A percentile compares a stretch with the other conserved stretches of the same genome.
Evolutionary conservation across 2,797 vertebrate species (phyloP).

Genomic region (Acanthopagrus latus): DNA sequence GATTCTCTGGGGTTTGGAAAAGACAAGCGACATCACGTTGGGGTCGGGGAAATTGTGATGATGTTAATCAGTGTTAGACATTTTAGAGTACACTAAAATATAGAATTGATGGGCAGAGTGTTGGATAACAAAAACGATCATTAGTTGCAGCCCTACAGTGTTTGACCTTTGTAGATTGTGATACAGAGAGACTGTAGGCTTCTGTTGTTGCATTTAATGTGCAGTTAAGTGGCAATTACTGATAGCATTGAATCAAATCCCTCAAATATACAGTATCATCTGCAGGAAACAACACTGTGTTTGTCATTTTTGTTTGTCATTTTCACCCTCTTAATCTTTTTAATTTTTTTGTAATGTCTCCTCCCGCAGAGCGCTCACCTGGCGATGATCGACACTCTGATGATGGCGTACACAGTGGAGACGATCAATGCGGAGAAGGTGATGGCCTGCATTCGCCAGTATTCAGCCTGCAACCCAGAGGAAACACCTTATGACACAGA

Average conservation of each 20-base stretch:
- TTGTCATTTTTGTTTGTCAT: accelerated
- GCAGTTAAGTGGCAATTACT: neutral
- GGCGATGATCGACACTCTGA: constrained; percentile 96
- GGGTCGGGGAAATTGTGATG: too few species aligned
- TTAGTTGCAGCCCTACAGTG: too few species aligned
- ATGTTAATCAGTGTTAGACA: too few species aligned
- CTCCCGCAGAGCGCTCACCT: constrained; percentile 91
- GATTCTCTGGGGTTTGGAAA: too few species aligned
- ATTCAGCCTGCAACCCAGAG: constrained; percentile 88
- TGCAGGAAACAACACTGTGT: neutral
- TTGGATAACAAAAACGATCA: too few species aligned
- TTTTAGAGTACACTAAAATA: too few species aligned
- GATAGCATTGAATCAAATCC: neutral
- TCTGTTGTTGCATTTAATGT: neutral
- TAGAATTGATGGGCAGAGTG: too few species aligned
- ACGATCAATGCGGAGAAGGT: constrained; percentile 94
- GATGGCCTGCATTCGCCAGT: constrained; percentile 89
- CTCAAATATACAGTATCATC: neutral
- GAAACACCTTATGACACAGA: constrained; percentile 95
- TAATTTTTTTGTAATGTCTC: constrained; percentile 26
- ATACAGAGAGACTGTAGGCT: neutral
- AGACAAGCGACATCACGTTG: too few species aligned
- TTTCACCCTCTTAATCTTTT: neutral
- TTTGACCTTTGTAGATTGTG: constrained; percentile 11
- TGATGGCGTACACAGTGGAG: constrained; percentile 97